Conservation (phyloP, 2,113 vertebrate genomes). For the Athene cunicularia region DNA sequence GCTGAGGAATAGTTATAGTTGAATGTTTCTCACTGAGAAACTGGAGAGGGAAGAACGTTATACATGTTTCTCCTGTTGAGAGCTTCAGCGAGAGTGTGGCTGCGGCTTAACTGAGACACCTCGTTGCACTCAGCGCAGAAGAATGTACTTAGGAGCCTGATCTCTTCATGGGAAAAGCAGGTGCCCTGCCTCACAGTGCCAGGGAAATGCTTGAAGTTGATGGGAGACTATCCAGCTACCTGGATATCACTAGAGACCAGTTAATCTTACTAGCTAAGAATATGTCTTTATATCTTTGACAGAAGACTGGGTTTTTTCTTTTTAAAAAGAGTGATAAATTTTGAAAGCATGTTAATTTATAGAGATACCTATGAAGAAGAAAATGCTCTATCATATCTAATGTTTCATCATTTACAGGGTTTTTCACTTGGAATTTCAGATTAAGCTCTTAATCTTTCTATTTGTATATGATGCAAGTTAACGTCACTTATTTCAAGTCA, state of each 20-base stretch:
- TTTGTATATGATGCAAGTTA: background rate
- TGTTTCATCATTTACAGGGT: background rate
- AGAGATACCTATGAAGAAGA: background rate
- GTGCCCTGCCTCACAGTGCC: background rate
- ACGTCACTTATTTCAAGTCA: background rate
- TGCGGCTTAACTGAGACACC: background rate
- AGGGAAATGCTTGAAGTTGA: background rate
- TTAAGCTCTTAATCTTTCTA: background rate
- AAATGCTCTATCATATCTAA: background rate
- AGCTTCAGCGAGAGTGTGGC: background rate
- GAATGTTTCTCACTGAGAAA: background rate
- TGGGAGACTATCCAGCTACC: background rate
- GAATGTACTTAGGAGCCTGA: background rate
- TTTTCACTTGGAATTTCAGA: background rate
- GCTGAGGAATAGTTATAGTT: background rate
- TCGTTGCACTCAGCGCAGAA: rapidly evolving
- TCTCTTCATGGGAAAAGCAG: background rate
- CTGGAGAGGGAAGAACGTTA: rapidly evolving
- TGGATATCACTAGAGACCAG: rapidly evolving
- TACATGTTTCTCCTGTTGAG: background rate
- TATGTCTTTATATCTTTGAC: background rate
- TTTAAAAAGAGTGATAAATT: background rate
- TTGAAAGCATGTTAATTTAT: background rate
- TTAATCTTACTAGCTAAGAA: background rate
- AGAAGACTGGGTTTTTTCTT: background rate